Base-by-base conservation (phyloP, 2,888 invertebrate genomes). In the Diplolepis rosae region DNA sequence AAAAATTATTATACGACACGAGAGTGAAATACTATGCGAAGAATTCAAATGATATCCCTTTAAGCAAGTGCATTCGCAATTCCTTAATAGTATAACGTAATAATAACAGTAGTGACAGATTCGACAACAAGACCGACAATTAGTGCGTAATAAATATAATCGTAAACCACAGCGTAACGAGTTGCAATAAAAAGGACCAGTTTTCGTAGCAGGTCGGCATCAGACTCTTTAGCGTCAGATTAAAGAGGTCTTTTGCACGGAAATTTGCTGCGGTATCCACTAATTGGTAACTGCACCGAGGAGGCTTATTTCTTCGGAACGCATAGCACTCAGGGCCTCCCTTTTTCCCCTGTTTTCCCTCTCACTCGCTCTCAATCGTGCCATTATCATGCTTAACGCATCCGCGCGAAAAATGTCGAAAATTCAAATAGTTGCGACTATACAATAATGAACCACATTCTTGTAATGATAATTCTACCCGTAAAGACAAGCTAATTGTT, bases 181-280 rank as follows among this genome's bases (percentile, higher is more conserved):
- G 66, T 28, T 18, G 30, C 27, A 66, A 65, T 67, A 68, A 61
- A 15, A 71, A 68, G 66, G 50, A 70, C 67, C 42, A 71, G 69
- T 73, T 73, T 71, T 71, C 70, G 52, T 70, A 52, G 69, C 66
- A 66, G 35, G 61, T 66, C 48, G 50, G 61, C 51, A 68, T 68
- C 70, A 48, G 66, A 39, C 42, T 48, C 51, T 56, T 70, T 35
- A 66, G 72, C 65, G 65, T 65, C 68, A 45, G 28, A 56, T 68
- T 54, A 70, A 70, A 70, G 71, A 67, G 68, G 67, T 68, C 71
- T 71, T 71, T 71, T 71, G 65, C 71, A 68, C 67, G 71, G 80
- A 78, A 80, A 80, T 80, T 79, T 78, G 74, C 77, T 72, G 75
- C 76, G 81, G 76, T 80, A 81, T 80, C 75, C 76, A 71, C 77